Conservation (phyloP, 2,888 invertebrate genomes). For the Ophion costatus region DNA sequence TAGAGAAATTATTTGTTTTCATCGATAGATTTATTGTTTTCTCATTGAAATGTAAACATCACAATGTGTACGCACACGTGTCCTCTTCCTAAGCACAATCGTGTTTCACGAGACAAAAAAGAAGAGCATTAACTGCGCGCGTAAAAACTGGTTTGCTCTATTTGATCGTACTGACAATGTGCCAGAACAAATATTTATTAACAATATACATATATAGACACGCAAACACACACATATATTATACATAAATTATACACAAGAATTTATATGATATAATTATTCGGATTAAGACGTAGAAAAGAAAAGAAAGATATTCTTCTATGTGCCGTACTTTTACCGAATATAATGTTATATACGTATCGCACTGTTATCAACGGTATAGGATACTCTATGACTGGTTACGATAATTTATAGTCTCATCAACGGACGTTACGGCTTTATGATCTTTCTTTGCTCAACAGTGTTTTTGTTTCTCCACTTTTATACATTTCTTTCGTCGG, state of each 20-base stretch:
- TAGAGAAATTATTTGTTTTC: slow-evolving; percentile 48
- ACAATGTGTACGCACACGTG: slow-evolving; percentile 50
- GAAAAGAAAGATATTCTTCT: slow-evolving; percentile 78
- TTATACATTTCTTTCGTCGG: slow-evolving; percentile 50
- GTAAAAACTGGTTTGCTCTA: slow-evolving; percentile 71
- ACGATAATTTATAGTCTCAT: slow-evolving; percentile 56
- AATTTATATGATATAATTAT: slow-evolving; percentile 71
- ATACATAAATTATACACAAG: slow-evolving; percentile 63
- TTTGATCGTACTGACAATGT: slow-evolving; percentile 73
- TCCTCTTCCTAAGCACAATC: slow-evolving; percentile 57
- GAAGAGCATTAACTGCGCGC: slow-evolving; percentile 35
- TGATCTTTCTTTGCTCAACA: slow-evolving; percentile 63
- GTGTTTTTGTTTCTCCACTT: slow-evolving; percentile 32
- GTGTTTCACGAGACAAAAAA: slow-evolving; percentile 33
- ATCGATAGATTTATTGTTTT: slow-evolving; percentile 14
- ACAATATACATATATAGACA: slow-evolving; percentile 68
- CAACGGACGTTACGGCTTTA: slow-evolving; percentile 50
- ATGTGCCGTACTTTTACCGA: slow-evolving; percentile 79
- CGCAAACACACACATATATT: slow-evolving; percentile 23
- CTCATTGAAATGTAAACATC: background rate
- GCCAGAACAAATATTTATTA: slow-evolving; percentile 79
- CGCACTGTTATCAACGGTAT: slow-evolving; percentile 70
- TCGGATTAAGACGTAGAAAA: slow-evolving; percentile 63
- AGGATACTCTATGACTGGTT: slow-evolving; percentile 68
- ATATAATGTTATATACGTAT: slow-evolving; percentile 72